Evolutionary conservation across 2,797 vertebrate species (phyloP).

Genomic region (Chrosomus eos): DNA sequence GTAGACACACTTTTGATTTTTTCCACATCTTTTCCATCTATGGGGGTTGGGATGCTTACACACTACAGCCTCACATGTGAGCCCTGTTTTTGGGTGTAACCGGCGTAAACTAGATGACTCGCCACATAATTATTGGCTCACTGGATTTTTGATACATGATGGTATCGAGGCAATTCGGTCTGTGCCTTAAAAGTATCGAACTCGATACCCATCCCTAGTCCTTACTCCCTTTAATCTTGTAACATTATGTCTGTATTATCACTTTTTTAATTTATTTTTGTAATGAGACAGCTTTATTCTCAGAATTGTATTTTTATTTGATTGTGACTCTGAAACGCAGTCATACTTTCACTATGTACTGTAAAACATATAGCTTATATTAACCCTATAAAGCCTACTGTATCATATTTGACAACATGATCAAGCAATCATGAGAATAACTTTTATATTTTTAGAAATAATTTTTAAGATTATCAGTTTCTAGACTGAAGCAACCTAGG

Average conservation of each 20-base stretch:
- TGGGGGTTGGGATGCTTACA: too few relatives aligned
- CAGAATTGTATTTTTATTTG: background rate
- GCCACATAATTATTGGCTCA: too few relatives aligned
- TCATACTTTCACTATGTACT: background rate
- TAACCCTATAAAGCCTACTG: background rate
- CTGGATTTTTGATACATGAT: too few relatives aligned
- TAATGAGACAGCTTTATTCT: background rate
- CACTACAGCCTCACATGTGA: too few relatives aligned
- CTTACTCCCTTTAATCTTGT: background rate
- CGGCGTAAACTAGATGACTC: too few relatives aligned
- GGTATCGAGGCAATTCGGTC: too few relatives aligned
- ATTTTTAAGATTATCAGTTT: background rate
- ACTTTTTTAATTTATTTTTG: background rate
- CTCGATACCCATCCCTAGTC: background rate
- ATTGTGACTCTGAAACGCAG: background rate
- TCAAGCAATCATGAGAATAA: background rate
- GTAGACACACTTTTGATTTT: too few relatives aligned
- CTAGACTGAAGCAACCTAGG: background rate
- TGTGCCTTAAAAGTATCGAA: too few relatives aligned
- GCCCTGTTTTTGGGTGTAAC: too few relatives aligned
- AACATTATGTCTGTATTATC: background rate
- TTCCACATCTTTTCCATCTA: too few relatives aligned
- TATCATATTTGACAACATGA: background rate
- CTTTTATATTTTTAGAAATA: background rate
- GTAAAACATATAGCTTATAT: background rate